A percentile compares a stretch with the other conserved stretches of the same genome.
Evolutionary conservation across 2,113 vertebrate species (phyloP).

Genomic region (Platysternon megacephalum): DNA sequence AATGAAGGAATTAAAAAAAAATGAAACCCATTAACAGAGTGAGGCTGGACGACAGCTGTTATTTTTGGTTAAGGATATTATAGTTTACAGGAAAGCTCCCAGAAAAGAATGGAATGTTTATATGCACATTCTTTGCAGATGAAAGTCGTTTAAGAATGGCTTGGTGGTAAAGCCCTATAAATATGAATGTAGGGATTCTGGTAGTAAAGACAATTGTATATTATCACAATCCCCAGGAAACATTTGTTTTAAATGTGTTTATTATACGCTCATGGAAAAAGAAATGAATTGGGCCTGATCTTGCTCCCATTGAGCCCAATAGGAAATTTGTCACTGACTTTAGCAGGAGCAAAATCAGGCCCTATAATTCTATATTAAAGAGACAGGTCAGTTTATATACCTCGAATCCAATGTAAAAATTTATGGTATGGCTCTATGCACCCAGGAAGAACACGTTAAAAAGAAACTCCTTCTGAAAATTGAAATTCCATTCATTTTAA

Average conservation of each 20-base stretch:
- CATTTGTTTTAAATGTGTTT: slow-evolving; percentile 61
- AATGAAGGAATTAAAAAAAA: not conserved
- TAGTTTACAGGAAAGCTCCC: slow-evolving; percentile 47
- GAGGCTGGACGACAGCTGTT: slow-evolving; percentile 31
- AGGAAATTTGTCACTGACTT: not conserved
- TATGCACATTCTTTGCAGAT: slow-evolving; percentile 59
- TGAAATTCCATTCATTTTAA: not conserved
- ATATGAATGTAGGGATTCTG: slow-evolving; percentile 46
- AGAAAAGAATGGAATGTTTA: slow-evolving; percentile 60
- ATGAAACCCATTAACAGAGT: not conserved
- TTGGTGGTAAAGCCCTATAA: slow-evolving; percentile 60
- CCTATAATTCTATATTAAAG: not conserved
- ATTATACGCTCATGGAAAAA: slow-evolving; percentile 13
- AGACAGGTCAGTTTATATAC: not conserved
- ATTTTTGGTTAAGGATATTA: slow-evolving; percentile 63
- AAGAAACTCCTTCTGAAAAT: not conserved
- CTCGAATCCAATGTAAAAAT: not conserved
- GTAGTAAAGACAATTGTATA: slow-evolving; percentile 31
- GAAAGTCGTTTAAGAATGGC: slow-evolving; percentile 43
- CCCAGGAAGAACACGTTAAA: not conserved
- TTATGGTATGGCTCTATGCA: not conserved
- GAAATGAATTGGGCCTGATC: not conserved
- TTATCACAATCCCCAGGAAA: slow-evolving; percentile 37
- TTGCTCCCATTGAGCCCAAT: slow-evolving; percentile 6
- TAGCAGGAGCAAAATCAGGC: not conserved